These are phyloP conservation scores for Anoplius nigerrimus DNA, from an alignment of 2,888 invertebrate genomes.

Conservation along the genomic window DNA sequence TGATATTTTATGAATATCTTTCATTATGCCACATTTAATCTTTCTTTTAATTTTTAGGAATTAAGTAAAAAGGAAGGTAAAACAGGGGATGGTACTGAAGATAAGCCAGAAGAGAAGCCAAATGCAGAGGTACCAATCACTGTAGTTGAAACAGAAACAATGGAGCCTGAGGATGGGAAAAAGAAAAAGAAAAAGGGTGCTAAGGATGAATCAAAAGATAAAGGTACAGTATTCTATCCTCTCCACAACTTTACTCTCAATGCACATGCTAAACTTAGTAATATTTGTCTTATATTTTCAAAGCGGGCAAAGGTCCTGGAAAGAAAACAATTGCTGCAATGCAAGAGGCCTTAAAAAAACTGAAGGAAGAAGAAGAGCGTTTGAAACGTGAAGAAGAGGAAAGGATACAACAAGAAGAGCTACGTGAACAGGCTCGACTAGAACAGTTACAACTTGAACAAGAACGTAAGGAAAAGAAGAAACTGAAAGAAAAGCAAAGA, in stretches of 20 bases:
- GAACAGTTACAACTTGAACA: constrained; percentile 89
- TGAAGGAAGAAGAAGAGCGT: constrained; percentile 92
- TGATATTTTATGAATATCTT: constrained; percentile 7
- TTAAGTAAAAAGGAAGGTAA: constrained; percentile 29
- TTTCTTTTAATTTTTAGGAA: constrained; percentile 19
- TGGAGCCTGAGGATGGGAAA: constrained; percentile 72
- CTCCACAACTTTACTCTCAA: background rate
- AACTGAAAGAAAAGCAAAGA: constrained; percentile 93
- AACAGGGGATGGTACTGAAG: constrained; percentile 34
- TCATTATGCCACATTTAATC: background rate
- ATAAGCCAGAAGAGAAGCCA: constrained; percentile 42
- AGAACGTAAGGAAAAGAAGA: constrained; percentile 91
- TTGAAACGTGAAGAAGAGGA: constrained; percentile 87
- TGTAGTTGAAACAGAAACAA: constrained; percentile 63
- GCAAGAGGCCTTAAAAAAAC: constrained; percentile 91
- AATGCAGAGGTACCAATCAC: constrained; percentile 27
- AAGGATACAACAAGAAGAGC: constrained; percentile 83
- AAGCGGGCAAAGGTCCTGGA: constrained; percentile 81
- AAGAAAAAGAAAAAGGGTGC: constrained; percentile 76
- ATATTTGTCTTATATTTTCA: constrained; percentile 32
- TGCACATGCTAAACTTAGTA: no score
- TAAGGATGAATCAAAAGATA: constrained; percentile 76
- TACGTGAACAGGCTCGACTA: constrained; percentile 83
- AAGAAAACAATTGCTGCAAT: constrained; percentile 92
- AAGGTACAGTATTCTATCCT: constrained; percentile 53